phyloP scores from a whole-genome alignment of 2,797 vertebrate genomes.

The Rhyacichthys aspro region DNA sequence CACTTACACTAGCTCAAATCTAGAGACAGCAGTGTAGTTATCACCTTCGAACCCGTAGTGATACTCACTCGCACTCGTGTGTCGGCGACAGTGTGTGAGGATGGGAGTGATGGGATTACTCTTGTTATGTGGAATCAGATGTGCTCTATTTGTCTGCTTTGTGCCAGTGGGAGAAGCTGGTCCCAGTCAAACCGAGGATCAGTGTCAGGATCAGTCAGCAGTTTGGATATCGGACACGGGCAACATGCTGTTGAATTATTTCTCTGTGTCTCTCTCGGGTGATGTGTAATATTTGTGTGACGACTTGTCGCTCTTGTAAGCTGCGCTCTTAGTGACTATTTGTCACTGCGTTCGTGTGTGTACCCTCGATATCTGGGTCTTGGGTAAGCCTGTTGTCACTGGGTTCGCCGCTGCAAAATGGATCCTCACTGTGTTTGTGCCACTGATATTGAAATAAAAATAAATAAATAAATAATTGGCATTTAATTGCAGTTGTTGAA shows the following conservation, averaged over 20 bases:
- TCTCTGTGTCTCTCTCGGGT: conserved; percentile 10
- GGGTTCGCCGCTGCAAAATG: neutral
- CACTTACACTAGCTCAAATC: neutral
- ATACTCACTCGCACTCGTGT: conserved; percentile 1
- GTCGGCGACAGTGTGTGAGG: conserved; percentile 6
- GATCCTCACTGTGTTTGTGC: neutral
- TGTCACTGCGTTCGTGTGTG: conserved; percentile 10
- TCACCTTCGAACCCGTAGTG: conserved; percentile 21
- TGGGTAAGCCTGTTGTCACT: conserved; percentile 1
- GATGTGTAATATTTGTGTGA: conserved; percentile 16
- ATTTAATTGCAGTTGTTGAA: too few species aligned
- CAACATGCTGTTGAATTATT: conserved; percentile 30
- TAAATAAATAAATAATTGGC: too few species aligned
- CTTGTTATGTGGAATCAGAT: conserved; percentile 69
- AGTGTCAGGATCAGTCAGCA: conserved; percentile 68
- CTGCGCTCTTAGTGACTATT: conserved; percentile 18
- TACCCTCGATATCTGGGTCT: neutral
- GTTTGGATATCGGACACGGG: conserved; percentile 31
- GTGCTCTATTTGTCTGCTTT: conserved; percentile 71
- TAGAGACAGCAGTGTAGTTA: conserved; percentile 1
- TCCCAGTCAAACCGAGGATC: conserved; percentile 62
- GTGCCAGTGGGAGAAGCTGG: conserved; percentile 52
- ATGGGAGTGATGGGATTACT: conserved; percentile 61
- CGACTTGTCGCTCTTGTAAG: conserved; percentile 21
- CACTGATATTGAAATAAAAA: too few species aligned